These are phyloP conservation scores for Meliscaeva auricollis DNA, from an alignment of 2,888 invertebrate genomes.

Conservation along the genomic window DNA sequence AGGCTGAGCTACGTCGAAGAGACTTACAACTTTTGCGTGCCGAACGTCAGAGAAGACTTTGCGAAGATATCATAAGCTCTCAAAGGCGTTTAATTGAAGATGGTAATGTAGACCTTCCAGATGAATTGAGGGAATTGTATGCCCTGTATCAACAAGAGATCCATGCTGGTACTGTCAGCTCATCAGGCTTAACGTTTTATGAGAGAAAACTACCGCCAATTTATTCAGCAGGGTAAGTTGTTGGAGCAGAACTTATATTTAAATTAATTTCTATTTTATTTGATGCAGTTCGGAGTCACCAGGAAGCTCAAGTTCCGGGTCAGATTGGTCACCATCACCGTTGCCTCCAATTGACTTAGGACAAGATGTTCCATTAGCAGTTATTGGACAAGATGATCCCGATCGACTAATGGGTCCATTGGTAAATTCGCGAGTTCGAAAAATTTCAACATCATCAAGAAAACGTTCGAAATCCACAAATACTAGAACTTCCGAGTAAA, in stretches of 20 bases:
- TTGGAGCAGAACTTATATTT: too few relatives aligned
- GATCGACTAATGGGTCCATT: constrained; percentile 83
- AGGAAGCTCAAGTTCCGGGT: constrained; percentile 83
- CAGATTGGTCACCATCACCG: constrained; percentile 84
- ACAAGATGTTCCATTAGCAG: constrained; percentile 58
- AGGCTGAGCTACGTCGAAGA: constrained; percentile 93
- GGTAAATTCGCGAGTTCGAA: constrained; percentile 82
- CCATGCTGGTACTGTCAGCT: constrained; percentile 88
- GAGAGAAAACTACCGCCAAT: constrained; percentile 84
- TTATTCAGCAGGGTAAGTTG: constrained; percentile 83
- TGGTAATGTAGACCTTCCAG: constrained; percentile 88
- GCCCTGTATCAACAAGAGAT: constrained; percentile 94
- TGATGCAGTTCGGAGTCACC: constrained; percentile 83
- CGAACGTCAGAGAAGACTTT: constrained; percentile 92
- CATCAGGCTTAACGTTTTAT: constrained; percentile 81
- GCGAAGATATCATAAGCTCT: constrained; percentile 95
- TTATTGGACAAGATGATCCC: constrained; percentile 72
- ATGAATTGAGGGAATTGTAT: constrained; percentile 92
- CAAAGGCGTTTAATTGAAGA: constrained; percentile 94
- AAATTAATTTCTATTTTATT: background rate
- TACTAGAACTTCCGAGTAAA: constrained; percentile 74
- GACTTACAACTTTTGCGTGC: constrained; percentile 93
- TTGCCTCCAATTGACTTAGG: constrained; percentile 80
- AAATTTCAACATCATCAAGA: constrained; percentile 78
- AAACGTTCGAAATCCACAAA: constrained; percentile 73